Conservation (phyloP, 2,113 vertebrate species). For the Actenoides hombroni region DNA sequence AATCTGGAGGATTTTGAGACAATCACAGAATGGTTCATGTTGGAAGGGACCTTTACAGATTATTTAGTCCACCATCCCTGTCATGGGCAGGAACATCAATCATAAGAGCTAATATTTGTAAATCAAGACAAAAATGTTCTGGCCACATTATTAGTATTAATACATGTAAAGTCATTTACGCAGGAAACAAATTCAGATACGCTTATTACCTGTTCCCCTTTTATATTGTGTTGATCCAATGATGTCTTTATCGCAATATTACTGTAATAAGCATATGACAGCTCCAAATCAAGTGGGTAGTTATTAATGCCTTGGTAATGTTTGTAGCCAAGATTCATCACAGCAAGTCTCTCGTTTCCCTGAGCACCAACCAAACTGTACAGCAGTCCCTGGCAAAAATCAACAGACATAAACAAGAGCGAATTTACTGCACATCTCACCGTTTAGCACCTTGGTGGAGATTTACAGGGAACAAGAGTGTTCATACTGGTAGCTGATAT, state of each 20-base stretch:
- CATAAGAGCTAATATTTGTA: background rate
- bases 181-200: background rate
- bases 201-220: slow-evolving; percentile 77
- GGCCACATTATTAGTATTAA: background rate
- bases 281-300: slow-evolving; percentile 83
- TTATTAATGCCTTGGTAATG: slow-evolving; percentile 87
- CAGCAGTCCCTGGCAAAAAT: slow-evolving; percentile 82
- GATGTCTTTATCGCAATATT: slow-evolving; percentile 83
- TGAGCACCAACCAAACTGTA: slow-evolving; percentile 89
- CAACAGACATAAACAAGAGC: background rate
- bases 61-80: background rate
- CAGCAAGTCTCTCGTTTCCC: slow-evolving; percentile 81
- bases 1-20: background rate
- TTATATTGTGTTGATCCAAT: slow-evolving; percentile 71
- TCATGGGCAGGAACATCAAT: background rate
- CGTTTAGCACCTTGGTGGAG: background rate
- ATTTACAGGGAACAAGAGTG: background rate
- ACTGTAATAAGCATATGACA: slow-evolving; percentile 88
- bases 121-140: background rate
- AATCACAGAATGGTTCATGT: background rate
- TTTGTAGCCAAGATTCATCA: slow-evolving; percentile 93
- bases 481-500: background rate
- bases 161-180: background rate
- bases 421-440: background rate
- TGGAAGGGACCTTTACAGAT: background rate